Evolutionary conservation across 2,113 vertebrate genomes (phyloP).

Genomic region (Trogon surrucura): DNA sequence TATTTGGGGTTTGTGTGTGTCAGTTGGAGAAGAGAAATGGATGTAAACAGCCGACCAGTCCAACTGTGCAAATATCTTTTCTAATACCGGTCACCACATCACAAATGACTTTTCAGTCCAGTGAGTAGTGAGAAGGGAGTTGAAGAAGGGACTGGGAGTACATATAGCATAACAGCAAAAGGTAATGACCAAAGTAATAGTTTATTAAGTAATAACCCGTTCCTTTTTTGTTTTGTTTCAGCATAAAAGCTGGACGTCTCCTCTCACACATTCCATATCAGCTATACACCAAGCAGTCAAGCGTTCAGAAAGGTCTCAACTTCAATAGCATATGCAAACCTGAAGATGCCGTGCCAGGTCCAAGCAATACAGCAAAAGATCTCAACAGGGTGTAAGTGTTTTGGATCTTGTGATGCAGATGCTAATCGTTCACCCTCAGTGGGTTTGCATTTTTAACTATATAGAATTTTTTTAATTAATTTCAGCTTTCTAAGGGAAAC

Average conservation of each 20-base stretch:
- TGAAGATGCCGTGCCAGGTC: slow-evolving; percentile 79
- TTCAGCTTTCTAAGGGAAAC: background rate
- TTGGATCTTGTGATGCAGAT: background rate
- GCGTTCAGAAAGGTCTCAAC: slow-evolving; percentile 81
- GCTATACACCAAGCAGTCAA: slow-evolving; percentile 89
- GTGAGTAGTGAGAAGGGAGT: background rate
- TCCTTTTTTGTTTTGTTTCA: slow-evolving; percentile 63
- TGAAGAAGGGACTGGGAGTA: background rate
- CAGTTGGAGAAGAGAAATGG: background rate
- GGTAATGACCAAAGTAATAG: background rate
- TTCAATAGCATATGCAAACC: slow-evolving; percentile 81
- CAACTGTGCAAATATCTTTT: background rate
- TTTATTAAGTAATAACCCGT: background rate
- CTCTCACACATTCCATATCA: slow-evolving; percentile 91
- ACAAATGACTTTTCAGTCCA: background rate
- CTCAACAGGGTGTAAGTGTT: slow-evolving; percentile 83
- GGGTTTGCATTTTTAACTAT: background rate
- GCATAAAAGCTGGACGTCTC: slow-evolving; percentile 91
- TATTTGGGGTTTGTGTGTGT: background rate
- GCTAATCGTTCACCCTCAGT: background rate
- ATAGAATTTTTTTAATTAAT: background rate
- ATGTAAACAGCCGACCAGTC: background rate
- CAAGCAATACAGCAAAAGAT: slow-evolving; percentile 79
- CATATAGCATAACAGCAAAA: background rate
- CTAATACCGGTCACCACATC: background rate